phyloP scores from a whole-genome alignment of 2,888 invertebrate species.

The Polydesmus complanatus region DNA sequence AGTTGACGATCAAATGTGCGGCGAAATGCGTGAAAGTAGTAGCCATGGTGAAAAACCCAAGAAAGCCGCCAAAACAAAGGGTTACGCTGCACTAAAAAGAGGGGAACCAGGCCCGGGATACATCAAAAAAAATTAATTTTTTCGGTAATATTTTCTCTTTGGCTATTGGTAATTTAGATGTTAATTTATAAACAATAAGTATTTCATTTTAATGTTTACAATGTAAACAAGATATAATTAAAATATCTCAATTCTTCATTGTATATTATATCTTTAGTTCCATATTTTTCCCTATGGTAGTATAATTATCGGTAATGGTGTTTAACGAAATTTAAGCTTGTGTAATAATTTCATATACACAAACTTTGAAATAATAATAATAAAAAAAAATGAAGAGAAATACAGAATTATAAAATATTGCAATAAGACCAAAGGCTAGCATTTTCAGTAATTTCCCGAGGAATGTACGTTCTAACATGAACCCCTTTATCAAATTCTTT shows the following conservation, averaged over 20 bases:
- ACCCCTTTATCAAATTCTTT: background rate
- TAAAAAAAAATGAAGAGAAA: too few species aligned
- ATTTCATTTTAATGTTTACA: too few species aligned
- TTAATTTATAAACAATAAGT: too few species aligned
- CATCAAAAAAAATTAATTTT: background rate
- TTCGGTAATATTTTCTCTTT: too few species aligned
- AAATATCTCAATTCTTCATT: too few species aligned
- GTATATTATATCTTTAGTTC: too few species aligned
- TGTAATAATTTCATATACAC: too few species aligned
- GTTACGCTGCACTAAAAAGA: constrained; percentile 23
- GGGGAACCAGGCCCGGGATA: background rate
- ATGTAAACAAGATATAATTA: too few species aligned
- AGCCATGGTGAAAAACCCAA: constrained; percentile 43
- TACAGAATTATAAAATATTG: constrained; percentile 8
- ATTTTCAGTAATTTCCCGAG: constrained; percentile 11
- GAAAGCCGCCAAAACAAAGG: constrained; percentile 49
- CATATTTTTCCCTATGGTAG: too few species aligned
- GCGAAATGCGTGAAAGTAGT: constrained; percentile 50
- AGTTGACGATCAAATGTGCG: constrained; percentile 70
- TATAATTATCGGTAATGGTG: too few species aligned
- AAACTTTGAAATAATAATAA: background rate
- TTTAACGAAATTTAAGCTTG: too few species aligned
- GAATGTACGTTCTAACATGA: constrained; percentile 15
- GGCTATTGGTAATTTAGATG: too few species aligned
- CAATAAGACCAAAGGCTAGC: constrained; percentile 12